Evolutionary conservation across 2,113 vertebrate species (phyloP).

Genomic region (Baryphthengus martii): DNA sequence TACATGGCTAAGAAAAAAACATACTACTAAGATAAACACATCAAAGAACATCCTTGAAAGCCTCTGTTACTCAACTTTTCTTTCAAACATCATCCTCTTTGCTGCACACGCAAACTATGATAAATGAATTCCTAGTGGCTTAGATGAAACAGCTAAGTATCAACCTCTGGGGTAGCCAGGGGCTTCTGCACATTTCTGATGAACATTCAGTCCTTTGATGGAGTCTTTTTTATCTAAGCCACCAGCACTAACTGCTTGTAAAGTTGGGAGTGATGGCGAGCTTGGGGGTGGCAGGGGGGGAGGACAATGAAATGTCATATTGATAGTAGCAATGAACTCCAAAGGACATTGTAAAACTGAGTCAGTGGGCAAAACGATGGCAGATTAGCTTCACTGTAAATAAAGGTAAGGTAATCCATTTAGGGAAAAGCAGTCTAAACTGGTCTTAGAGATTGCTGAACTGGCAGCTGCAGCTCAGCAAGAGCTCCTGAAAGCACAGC

Average conservation of each 20-base stretch:
- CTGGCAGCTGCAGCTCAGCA: neutral
- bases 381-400: neutral
- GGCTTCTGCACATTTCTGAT: neutral
- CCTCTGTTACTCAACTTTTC: neutral
- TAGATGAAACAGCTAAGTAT: neutral
- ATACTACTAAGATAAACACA: neutral
- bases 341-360: neutral
- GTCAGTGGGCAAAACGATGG: neutral
- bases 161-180: neutral
- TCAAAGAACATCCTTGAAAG: neutral
- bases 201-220: neutral
- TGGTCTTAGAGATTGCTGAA: neutral
- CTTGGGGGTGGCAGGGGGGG: no score
- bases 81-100: neutral
- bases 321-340: neutral
- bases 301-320: neutral
- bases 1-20: neutral
- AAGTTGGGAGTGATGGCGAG: neutral
- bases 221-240: neutral
- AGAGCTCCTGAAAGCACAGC: neutral
- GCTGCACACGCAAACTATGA: neutral
- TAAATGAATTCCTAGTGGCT: neutral
- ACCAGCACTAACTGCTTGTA: neutral
- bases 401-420: neutral
- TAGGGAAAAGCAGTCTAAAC: neutral